Conservation (phyloP, 2,113 vertebrate genomes). For the Sciurus niger region DNA sequence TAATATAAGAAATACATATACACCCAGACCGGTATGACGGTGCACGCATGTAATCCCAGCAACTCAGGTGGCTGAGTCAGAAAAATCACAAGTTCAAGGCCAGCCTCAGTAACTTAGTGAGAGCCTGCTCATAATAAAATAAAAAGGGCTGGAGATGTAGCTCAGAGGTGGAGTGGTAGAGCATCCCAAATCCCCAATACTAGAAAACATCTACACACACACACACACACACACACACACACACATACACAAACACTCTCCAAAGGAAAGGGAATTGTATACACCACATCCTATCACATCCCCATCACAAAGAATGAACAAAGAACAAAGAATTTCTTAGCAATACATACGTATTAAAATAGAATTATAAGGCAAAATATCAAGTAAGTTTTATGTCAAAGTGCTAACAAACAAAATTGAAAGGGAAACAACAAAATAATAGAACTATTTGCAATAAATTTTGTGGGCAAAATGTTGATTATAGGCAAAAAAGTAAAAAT, state of each 20-base stretch:
- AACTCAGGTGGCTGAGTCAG: no score
- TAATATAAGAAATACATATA: neutral
- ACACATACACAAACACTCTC: neutral
- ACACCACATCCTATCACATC: neutral
- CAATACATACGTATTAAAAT: slow-evolving; percentile 36
- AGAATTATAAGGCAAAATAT: slow-evolving; percentile 46
- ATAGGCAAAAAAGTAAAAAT: slow-evolving; percentile 46
- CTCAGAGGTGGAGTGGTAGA: no score
- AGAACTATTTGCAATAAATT: slow-evolving; percentile 48
- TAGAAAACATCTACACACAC: neutral
- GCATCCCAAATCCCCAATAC: no score
- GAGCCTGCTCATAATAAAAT: no score
- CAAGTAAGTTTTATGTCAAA: slow-evolving; percentile 14
- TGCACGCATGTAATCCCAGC: no score
- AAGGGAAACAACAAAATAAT: slow-evolving; percentile 35
- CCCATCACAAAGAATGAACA: neutral
- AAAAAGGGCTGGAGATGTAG: no score
- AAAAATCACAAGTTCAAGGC: no score
- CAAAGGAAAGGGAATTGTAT: neutral
- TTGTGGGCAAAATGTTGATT: neutral
- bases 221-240: no score
- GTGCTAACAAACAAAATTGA: slow-evolving; percentile 21
- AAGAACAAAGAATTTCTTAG: neutral
- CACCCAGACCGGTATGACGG: no score
- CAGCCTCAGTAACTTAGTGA: no score